phyloP scores from a whole-genome alignment of 1,140 invertebrate species.

The Sinella curviseta region DNA sequence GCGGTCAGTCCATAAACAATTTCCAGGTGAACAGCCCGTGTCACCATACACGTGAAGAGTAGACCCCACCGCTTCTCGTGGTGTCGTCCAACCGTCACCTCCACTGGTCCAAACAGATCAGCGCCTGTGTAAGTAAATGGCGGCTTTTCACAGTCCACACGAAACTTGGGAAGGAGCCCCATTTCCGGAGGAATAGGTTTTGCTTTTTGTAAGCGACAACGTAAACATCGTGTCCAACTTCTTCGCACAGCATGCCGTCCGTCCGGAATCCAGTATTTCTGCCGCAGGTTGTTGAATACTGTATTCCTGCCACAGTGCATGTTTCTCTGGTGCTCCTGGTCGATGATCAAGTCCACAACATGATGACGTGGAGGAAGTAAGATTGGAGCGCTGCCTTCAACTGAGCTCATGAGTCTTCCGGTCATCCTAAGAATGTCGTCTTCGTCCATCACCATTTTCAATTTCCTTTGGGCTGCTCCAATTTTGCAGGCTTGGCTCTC shows the following conservation, averaged over 20 bases:
- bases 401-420: not conserved
- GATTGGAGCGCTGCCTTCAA: not conserved
- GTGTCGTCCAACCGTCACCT: too few species aligned
- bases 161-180: slow-evolving; percentile 42
- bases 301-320: not conserved
- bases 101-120: too few species aligned
- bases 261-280: not conserved
- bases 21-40: too few species aligned
- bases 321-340: not conserved
- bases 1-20: slow-evolving; percentile 43
- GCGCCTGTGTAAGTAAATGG: too few species aligned
- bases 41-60: too few species aligned
- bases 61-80: too few species aligned
- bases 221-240: slow-evolving; percentile 7
- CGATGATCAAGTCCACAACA: not conserved
- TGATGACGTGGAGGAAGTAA: not conserved
- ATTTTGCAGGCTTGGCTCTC: too few species aligned
- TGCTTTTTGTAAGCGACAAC: slow-evolving; percentile 14
- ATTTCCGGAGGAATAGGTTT: slow-evolving; percentile 33
- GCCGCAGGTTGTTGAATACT: not conserved
- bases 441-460: not conserved
- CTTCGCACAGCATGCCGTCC: not conserved
- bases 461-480: too few species aligned
- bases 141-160: slow-evolving; percentile 39
- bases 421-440: not conserved